Conservation (phyloP, 2,113 vertebrate genomes). For the Chloebia gouldiae region DNA sequence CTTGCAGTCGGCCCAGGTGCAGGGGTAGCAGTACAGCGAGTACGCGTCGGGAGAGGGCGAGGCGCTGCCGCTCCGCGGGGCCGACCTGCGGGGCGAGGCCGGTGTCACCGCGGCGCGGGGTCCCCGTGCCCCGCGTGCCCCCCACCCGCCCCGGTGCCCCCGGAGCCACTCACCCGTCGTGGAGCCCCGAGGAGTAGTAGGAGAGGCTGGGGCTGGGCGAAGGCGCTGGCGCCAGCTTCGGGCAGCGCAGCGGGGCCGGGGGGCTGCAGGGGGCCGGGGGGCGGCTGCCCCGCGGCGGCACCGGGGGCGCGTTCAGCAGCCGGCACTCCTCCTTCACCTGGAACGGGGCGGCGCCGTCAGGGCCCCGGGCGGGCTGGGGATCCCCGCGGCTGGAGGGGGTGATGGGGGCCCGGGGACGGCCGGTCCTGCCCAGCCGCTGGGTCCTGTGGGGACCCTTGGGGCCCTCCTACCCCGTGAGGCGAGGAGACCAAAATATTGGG, state of each 20-base stretch:
- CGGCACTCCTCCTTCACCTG: conserved; percentile 97
- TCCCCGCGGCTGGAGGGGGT: rapidly evolving
- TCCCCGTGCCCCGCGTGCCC: background rate
- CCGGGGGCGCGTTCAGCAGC: conserved; percentile 90
- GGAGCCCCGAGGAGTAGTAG: conserved; percentile 93
- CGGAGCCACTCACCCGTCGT: conserved; percentile 79
- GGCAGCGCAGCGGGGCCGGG: conserved; percentile 20
- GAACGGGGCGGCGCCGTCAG: background rate
- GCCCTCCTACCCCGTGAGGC: rapidly evolving
- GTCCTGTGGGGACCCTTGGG: rapidly evolving
- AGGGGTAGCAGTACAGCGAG: conserved; percentile 94
- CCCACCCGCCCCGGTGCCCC: rapidly evolving
- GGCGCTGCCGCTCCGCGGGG: background rate
- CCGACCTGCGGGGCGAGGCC: background rate
- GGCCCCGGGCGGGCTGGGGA: rapidly evolving
- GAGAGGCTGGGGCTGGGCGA: conserved; percentile 87
- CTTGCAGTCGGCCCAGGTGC: conserved; percentile 92
- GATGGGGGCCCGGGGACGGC: too few relatives aligned
- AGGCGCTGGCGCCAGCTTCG: background rate
- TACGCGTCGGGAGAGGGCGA: conserved; percentile 76
- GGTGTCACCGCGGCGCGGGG: background rate
- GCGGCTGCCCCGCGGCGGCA: conserved; percentile 86
- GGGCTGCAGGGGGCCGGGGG: background rate
- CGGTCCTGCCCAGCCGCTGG: rapidly evolving
- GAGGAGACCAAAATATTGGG: too few relatives aligned